These are phyloP conservation scores for Salvelinus namaycush DNA, from an alignment of 2,113 vertebrate genomes.

Conservation along the genomic window DNA sequence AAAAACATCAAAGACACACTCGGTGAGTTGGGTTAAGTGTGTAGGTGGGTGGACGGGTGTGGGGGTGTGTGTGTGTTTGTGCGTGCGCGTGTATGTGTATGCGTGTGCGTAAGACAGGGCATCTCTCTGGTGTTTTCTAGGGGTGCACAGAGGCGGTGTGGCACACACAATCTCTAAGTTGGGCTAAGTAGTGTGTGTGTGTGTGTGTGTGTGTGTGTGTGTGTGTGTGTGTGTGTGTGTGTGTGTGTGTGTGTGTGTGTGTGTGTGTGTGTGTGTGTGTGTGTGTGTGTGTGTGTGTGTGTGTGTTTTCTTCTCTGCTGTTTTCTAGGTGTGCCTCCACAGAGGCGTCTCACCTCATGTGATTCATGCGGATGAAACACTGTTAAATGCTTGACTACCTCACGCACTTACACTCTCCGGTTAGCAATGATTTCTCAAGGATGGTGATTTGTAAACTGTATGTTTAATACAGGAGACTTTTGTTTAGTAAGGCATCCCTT, in stretches of 20 bases:
- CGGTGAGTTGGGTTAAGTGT: slow-evolving; percentile 67
- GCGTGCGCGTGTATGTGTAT: too few relatives aligned
- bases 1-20: slow-evolving; percentile 85
- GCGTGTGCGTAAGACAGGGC: too few relatives aligned
- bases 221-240: too few relatives aligned
- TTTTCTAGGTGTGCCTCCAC: background rate
- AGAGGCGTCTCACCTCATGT: background rate
- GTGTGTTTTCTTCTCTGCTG: background rate
- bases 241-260: too few relatives aligned
- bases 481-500: background rate
- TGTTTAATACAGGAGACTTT: background rate
- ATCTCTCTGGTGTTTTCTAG: too few relatives aligned
- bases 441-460: background rate
- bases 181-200: too few relatives aligned
- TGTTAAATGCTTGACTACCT: background rate
- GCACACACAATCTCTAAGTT: too few relatives aligned
- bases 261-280: too few relatives aligned
- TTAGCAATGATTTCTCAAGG: background rate
- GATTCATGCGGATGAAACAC: background rate
- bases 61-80: background rate
- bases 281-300: too few relatives aligned
- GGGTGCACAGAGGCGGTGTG: too few relatives aligned
- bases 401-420: background rate
- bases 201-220: too few relatives aligned
- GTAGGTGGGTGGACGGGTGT: background rate